Percentiles rank a stretch among this genome's conserved stretches.
phyloP scores from a whole-genome alignment of 2,888 invertebrate genomes.

The Hypomecis atomaria region DNA sequence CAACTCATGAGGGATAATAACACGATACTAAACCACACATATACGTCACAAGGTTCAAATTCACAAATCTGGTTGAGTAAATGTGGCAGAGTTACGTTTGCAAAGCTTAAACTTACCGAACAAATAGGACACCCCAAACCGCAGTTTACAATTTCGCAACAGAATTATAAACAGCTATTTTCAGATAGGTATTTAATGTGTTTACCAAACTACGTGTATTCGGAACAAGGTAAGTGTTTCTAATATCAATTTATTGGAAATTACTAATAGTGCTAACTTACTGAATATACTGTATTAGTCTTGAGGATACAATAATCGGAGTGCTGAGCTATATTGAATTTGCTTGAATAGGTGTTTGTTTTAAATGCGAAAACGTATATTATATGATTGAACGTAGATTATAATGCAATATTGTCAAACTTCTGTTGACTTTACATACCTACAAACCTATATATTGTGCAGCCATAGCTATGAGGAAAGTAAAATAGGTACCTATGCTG shows the following conservation, averaged over 20 bases:
- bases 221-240: background rate
- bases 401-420: too few species aligned
- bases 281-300: too few species aligned
- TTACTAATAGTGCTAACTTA: too few species aligned
- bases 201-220: constrained; percentile 5
- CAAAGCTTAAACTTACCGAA: constrained; percentile 40
- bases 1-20: constrained; percentile 7
- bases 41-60: constrained; percentile 11
- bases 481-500: too few species aligned
- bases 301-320: too few species aligned
- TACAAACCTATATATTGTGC: too few species aligned
- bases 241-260: background rate
- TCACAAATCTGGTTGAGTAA: constrained; percentile 26
- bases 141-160: constrained; percentile 33
- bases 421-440: too few species aligned
- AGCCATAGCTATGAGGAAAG: too few species aligned
- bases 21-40: constrained; percentile 8
- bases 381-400: too few species aligned
- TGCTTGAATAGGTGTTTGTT: too few species aligned
- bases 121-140: constrained; percentile 40
- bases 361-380: too few species aligned
- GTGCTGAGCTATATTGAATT: too few species aligned
- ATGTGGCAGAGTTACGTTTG: constrained; percentile 33
- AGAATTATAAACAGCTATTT: constrained; percentile 21
- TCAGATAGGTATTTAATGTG: constrained; percentile 6